Conservation (phyloP, 2,797 vertebrate genomes). For the Loris lydekkerianus region DNA sequence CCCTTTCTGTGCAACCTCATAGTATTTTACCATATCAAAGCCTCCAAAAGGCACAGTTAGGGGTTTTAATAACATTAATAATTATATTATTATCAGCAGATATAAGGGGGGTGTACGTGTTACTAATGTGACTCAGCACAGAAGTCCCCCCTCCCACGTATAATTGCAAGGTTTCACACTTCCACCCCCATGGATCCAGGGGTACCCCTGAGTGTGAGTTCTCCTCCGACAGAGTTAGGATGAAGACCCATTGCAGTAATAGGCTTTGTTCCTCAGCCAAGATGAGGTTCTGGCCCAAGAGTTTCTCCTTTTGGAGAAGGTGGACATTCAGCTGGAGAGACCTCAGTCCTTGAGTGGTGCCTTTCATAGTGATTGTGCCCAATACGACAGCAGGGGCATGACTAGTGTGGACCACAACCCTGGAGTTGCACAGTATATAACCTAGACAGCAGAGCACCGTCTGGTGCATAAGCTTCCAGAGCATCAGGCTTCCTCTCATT, state of each 20-base stretch:
- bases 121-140: background rate
- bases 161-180: background rate
- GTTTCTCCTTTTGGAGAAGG: background rate
- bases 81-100: background rate
- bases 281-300: background rate
- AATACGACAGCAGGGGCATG: background rate
- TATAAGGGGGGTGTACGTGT: background rate
- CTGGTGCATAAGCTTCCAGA: background rate
- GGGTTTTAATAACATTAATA: background rate
- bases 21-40: background rate
- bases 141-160: background rate
- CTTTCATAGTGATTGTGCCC: background rate
- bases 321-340: background rate
- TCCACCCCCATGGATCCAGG: background rate
- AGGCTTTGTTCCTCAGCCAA: background rate
- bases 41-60: background rate
- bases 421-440: background rate
- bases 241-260: no score
- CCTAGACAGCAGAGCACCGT: rapidly evolving
- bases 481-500: background rate
- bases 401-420: background rate
- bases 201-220: background rate
- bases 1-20: background rate
- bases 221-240: background rate
- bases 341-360: background rate